Conservation (phyloP, 2,888 invertebrate species). For the Tachina fera region DNA sequence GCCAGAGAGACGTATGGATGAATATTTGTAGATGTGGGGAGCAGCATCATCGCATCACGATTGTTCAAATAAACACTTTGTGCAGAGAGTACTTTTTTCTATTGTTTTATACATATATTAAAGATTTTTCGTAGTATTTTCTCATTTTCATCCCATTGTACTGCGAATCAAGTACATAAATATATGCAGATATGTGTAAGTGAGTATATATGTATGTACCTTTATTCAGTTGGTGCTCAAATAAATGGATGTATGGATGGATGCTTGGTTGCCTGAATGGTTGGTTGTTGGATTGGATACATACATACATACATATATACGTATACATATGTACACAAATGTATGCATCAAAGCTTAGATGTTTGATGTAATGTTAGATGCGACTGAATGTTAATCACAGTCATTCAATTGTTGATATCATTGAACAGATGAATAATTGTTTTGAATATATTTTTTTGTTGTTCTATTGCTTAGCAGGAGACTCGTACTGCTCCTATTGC, state of each 20-base stretch:
- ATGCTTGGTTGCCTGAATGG: not conserved
- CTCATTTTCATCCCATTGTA: slow-evolving; percentile 26
- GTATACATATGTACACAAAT: not conserved
- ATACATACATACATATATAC: not conserved
- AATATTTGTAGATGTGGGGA: not conserved
- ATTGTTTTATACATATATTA: not conserved
- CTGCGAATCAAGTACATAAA: not conserved
- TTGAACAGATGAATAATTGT: slow-evolving; percentile 56
- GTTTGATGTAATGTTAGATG: slow-evolving; percentile 22
- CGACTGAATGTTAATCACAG: slow-evolving; percentile 50
- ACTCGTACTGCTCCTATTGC: not conserved
- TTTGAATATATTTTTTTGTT: slow-evolving; percentile 5
- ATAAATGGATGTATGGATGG: not conserved
- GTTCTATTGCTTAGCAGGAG: slow-evolving; percentile 16
- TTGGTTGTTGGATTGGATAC: not conserved
- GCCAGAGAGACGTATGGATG: not conserved
- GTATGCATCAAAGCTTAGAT: not conserved
- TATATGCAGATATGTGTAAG: not conserved
- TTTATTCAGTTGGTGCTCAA: no score
- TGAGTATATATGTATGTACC: no score
- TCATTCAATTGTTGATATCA: slow-evolving; percentile 57
- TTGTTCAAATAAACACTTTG: slow-evolving; percentile 29
- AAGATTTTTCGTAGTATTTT: slow-evolving; percentile 21
- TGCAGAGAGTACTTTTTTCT: not conserved
- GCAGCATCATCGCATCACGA: slow-evolving; percentile 3